Conservation (phyloP, 2,888 invertebrate genomes). For the Sturmia bella region DNA sequence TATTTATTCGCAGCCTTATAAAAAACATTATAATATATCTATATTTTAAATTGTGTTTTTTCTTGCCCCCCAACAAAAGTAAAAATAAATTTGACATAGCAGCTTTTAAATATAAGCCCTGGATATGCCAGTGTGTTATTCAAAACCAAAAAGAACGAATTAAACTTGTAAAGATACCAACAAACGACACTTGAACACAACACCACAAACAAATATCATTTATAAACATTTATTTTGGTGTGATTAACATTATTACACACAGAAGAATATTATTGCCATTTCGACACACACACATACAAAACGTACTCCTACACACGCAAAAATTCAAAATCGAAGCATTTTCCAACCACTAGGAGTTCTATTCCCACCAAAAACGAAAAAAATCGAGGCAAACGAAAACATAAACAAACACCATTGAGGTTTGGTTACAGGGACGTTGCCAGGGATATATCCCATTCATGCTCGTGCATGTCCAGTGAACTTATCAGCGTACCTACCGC, state of each 20-base stretch:
- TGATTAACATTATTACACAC: slow-evolving; percentile 14
- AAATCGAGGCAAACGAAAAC: not conserved
- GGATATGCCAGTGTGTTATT: too few species aligned
- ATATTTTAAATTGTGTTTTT: too few species aligned
- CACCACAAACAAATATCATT: slow-evolving; percentile 25
- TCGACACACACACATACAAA: not conserved
- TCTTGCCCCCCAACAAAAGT: too few species aligned
- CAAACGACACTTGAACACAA: not conserved
- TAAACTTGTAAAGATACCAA: too few species aligned
- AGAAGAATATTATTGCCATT: slow-evolving; percentile 13
- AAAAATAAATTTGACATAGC: too few species aligned
- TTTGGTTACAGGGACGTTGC: too few species aligned
- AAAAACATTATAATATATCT: too few species aligned
- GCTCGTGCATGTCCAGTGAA: too few species aligned
- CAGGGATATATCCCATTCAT: not conserved
- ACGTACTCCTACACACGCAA: not conserved
- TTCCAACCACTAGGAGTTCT: slow-evolving; percentile 14
- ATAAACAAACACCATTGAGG: slow-evolving; percentile 21
- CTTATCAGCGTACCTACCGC: not conserved
- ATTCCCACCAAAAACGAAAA: slow-evolving; percentile 18
- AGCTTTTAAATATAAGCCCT: too few species aligned
- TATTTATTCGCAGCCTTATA: too few species aligned
- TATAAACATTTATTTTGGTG: slow-evolving; percentile 30
- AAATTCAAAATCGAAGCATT: slow-evolving; percentile 6
- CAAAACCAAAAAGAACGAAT: too few species aligned